Conservation (phyloP, 1,140 invertebrate genomes). For the Oncopodura yosiiana region DNA sequence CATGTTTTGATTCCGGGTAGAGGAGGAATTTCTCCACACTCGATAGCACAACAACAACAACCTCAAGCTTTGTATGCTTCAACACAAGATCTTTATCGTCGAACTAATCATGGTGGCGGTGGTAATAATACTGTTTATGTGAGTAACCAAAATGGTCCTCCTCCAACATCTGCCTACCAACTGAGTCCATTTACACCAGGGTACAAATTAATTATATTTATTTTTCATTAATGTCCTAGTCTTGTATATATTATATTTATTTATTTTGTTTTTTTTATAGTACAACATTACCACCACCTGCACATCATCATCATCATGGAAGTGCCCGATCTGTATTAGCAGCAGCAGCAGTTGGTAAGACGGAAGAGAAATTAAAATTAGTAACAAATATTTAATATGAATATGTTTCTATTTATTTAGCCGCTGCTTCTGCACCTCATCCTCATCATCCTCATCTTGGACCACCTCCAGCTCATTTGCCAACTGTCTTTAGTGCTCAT, state of each 20-base stretch:
- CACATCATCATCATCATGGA: constrained; percentile 76
- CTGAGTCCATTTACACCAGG: constrained; percentile 37
- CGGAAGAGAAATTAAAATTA: too few relatives aligned
- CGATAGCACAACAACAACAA: constrained; percentile 43
- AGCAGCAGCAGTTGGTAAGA: constrained; percentile 40
- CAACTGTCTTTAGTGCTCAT: constrained; percentile 53
- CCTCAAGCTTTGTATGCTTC: constrained; percentile 52
- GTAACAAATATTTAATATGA: too few relatives aligned
- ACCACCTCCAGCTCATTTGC: constrained; percentile 74
- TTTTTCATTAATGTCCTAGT: not conserved
- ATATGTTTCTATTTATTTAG: too few relatives aligned
- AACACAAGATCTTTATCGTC: constrained; percentile 46
- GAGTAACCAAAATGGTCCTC: constrained; percentile 25
- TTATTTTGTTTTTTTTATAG: not conserved
- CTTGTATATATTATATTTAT: not conserved
- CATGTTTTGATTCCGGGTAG: constrained; percentile 34
- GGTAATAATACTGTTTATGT: constrained; percentile 32
- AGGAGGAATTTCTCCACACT: constrained; percentile 41
- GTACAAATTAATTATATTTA: constrained; percentile 26
- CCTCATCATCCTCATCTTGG: constrained; percentile 50
- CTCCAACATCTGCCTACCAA: constrained; percentile 32
- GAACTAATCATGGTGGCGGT: constrained; percentile 43
- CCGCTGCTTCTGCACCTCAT: constrained; percentile 23
- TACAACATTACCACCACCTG: constrained; percentile 65
- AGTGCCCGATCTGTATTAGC: constrained; percentile 65